Evolutionary conservation across 2,888 invertebrate species (phyloP).

Genomic region (Leuctra nigra): DNA sequence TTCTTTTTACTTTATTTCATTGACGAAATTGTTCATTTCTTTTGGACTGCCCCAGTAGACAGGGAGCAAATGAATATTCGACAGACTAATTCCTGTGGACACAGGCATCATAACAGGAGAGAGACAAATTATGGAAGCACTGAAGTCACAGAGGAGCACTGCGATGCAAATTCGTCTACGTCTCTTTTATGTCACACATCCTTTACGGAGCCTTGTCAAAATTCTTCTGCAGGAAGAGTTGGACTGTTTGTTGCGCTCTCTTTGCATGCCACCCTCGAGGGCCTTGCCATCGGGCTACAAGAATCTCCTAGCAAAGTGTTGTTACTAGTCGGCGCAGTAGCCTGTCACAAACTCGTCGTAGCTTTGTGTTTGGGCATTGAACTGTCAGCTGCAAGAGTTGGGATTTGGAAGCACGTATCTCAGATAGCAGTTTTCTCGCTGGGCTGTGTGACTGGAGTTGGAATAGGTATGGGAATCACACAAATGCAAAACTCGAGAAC

Average conservation of each 20-base stretch:
- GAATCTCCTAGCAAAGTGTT: conserved; percentile 56
- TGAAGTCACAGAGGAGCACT: neutral
- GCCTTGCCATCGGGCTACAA: conserved; percentile 75
- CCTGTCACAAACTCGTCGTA: conserved; percentile 74
- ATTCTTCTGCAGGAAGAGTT: neutral
- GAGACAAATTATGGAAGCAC: neutral
- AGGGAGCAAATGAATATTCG: neutral
- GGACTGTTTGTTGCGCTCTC: conserved; percentile 67
- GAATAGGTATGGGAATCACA: conserved; percentile 52
- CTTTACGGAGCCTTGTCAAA: neutral
- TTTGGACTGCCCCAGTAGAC: neutral
- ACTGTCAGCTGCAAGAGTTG: conserved; percentile 37
- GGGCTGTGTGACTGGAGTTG: conserved; percentile 62
- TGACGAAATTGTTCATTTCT: conserved; percentile 62
- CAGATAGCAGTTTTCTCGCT: conserved; percentile 58
- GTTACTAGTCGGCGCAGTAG: conserved; percentile 59
- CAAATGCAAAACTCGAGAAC: conserved; percentile 45
- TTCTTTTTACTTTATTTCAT: conserved; percentile 66
- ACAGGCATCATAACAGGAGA: neutral
- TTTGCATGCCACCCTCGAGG: conserved; percentile 72
- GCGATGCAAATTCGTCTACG: neutral
- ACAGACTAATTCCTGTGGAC: neutral
- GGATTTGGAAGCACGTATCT: conserved; percentile 46
- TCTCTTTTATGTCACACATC: neutral
- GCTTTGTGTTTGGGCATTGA: conserved; percentile 76